Percentiles rank a stretch among this genome's conserved stretches.
Evolutionary conservation across 2,797 vertebrate species (phyloP).

Genomic region (Adelosebastes latens): DNA sequence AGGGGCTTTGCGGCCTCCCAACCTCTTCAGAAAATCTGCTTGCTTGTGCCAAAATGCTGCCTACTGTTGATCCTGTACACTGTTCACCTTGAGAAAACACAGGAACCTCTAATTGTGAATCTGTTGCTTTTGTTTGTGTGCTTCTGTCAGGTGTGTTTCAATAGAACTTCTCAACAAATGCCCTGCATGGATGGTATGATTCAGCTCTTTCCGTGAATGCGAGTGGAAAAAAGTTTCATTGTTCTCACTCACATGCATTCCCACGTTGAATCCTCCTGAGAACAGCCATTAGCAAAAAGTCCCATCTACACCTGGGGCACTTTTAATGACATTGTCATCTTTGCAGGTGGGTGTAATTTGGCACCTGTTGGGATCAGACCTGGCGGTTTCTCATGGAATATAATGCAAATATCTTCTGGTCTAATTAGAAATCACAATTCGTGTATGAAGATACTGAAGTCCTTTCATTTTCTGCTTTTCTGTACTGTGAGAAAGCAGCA

Average conservation of each 20-base stretch:
- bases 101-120: slow-evolving; percentile 34
- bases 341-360: slow-evolving; percentile 50
- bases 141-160: slow-evolving; percentile 41
- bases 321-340: slow-evolving; percentile 32
- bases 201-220: slow-evolving; percentile 26
- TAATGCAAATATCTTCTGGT: slow-evolving; percentile 19
- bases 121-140: slow-evolving; percentile 41
- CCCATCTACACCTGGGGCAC: slow-evolving; percentile 37
- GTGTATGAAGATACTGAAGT: not conserved
- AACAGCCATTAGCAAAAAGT: slow-evolving; percentile 32
- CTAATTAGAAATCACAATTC: slow-evolving; percentile 20
- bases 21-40: slow-evolving; percentile 7
- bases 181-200: slow-evolving; percentile 5
- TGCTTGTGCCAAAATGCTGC: slow-evolving; percentile 22
- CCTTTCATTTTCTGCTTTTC: slow-evolving; percentile 9
- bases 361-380: slow-evolving; percentile 42
- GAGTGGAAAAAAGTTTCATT: slow-evolving; percentile 34
- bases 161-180: not conserved
- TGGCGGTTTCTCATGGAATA: slow-evolving; percentile 41
- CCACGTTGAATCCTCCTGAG: slow-evolving; percentile 64
- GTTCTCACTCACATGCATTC: slow-evolving; percentile 37
- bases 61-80: slow-evolving; percentile 9
- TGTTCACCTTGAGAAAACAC: slow-evolving; percentile 53
- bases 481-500: slow-evolving; percentile 26
- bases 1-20: not conserved